A percentile compares a stretch with the other conserved stretches of the same genome.
These are phyloP conservation scores for Xylota segnis DNA, from an alignment of 2,888 invertebrate species.

Conservation along the genomic window DNA sequence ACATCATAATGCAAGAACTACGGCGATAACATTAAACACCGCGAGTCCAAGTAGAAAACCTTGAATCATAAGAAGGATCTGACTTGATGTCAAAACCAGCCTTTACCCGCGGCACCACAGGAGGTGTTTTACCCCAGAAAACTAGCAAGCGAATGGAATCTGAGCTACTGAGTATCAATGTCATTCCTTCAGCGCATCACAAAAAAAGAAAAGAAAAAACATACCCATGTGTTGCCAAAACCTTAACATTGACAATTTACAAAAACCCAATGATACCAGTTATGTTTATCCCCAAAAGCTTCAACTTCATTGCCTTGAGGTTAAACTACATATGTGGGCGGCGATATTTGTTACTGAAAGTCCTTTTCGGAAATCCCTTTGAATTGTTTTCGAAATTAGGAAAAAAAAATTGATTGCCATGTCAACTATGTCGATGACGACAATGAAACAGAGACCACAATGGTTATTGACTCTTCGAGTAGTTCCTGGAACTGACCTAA, in stretches of 20 bases:
- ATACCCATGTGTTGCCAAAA: neutral
- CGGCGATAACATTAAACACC: too few relatives aligned
- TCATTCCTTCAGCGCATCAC: too few relatives aligned
- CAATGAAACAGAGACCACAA: neutral
- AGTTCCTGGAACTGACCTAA: neutral
- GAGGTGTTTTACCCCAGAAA: too few relatives aligned
- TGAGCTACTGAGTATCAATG: too few relatives aligned
- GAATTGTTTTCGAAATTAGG: slow-evolving; percentile 18
- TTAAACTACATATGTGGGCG: slow-evolving; percentile 7
- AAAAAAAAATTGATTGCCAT: slow-evolving; percentile 23
- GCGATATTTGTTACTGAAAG: slow-evolving; percentile 6
- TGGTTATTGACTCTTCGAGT: neutral
- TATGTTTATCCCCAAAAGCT: neutral
- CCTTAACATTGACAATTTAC: neutral
- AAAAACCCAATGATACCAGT: neutral
- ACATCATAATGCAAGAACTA: too few relatives aligned
- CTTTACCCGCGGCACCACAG: too few relatives aligned
- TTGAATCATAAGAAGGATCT: too few relatives aligned
- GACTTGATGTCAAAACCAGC: too few relatives aligned
- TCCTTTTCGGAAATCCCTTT: slow-evolving; percentile 10
- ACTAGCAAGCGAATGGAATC: too few relatives aligned
- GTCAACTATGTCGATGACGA: neutral
- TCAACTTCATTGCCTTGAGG: neutral
- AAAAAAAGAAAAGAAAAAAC: too few relatives aligned
- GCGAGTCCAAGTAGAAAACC: too few relatives aligned